Evolutionary conservation across 2,888 invertebrate genomes (phyloP), one percentile per base, ranked within the genome.

Genomic region (Cephus nigrinus): DNA sequence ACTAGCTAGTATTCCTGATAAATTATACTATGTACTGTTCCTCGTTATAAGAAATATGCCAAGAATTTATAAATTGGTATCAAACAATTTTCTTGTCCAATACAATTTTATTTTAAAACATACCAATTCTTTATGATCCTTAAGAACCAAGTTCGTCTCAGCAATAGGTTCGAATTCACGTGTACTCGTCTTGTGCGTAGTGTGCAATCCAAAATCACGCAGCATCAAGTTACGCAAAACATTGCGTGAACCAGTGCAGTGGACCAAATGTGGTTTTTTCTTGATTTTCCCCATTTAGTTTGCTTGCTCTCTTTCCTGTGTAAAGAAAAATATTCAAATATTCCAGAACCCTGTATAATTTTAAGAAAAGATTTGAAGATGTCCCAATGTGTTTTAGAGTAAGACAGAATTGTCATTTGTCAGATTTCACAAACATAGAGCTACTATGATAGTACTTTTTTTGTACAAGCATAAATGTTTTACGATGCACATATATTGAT

Each of bases 61-160:
- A 3, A 72, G 69, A 75, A 73, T 69, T 30, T 71, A 71, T 33
- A 40, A 55, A 23, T 1, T 69, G 9, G 30, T 36, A 23, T 73
- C 23, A 40, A 75, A 32, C 68, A 72, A 31, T 69, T 69, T 33
- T 72, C 71, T 55, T 33, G 12, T 75, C 34, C 31, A 68, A 74
- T 33, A 9, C 12, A 73, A 72, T 36, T 35, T 55, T 55, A 55
- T 55, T 55, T 55, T 55, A 40, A 23, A n/a, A 88, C 92, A 91
- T 91, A 95, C 95, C 92, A 94, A 92, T 90, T 94, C 95, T 86
- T 93, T 93, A 82, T 93, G 93, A 86, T 89, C 87, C 82, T 94
- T 95, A 83, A 93, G 92, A 31, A 95, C 93, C 80, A 95, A 92
- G 83, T 93, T 93, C 85, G 94, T 94, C 89, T 95, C 95, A n/a